Evolutionary conservation across 2,797 vertebrate species (phyloP).

Genomic region (Otolemur crassicaudatus): DNA sequence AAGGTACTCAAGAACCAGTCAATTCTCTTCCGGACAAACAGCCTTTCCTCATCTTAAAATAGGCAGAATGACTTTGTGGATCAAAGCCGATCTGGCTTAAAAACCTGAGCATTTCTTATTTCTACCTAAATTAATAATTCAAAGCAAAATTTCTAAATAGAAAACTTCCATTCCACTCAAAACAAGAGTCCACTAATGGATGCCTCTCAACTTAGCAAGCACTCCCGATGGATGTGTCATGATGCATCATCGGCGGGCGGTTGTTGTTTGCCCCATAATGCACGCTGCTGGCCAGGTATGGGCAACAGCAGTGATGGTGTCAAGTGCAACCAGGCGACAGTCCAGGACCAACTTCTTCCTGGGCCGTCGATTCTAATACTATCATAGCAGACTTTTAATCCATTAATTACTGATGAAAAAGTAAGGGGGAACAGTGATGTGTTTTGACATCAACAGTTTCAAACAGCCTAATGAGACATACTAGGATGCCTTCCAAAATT

Average conservation of each 20-base stretch:
- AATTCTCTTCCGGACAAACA: slow-evolving; percentile 49
- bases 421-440: slow-evolving; percentile 37
- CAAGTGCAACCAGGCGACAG: neutral
- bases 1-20: slow-evolving; percentile 33
- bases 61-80: slow-evolving; percentile 34
- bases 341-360: slow-evolving; percentile 52
- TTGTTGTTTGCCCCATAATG: slow-evolving; percentile 56
- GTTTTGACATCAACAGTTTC: slow-evolving; percentile 67
- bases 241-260: neutral
- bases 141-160: slow-evolving; percentile 73
- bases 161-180: slow-evolving; percentile 69
- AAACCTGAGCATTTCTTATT: slow-evolving; percentile 68
- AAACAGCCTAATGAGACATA: slow-evolving; percentile 72
- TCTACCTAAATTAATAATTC: slow-evolving; percentile 80
- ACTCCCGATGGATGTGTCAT: neutral
- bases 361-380: slow-evolving; percentile 30
- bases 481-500: slow-evolving; percentile 66
- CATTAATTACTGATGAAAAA: slow-evolving; percentile 65
- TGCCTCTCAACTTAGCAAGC: slow-evolving; percentile 69
- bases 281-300: neutral
- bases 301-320: neutral
- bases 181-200: slow-evolving; percentile 67
- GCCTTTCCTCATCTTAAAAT: slow-evolving; percentile 58
- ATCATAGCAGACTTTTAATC: slow-evolving; percentile 38
- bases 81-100: slow-evolving; percentile 55